phyloP scores from a whole-genome alignment of 2,113 vertebrate species.

The Telmatochromis bifrenatus region DNA sequence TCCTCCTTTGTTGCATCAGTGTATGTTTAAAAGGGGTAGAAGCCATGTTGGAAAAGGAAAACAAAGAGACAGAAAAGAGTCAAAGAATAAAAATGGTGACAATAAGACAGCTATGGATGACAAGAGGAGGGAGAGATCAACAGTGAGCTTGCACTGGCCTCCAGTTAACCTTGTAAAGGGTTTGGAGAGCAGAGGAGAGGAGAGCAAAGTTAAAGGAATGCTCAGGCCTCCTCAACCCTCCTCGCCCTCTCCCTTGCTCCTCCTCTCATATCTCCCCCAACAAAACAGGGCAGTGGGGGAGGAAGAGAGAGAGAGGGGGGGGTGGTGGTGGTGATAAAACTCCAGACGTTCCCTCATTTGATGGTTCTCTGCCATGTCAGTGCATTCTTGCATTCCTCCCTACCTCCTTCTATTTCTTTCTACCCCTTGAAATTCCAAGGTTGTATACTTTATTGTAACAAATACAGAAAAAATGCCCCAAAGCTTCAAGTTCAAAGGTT shows the following conservation, averaged over 20 bases:
- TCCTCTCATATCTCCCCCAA: conserved; percentile 77
- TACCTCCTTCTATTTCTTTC: conserved; percentile 11
- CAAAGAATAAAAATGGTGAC: neutral
- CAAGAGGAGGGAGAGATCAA: conserved; percentile 71
- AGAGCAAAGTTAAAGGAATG: conserved; percentile 82
- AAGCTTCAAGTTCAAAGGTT: neutral
- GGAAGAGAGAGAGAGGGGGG: neutral
- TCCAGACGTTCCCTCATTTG: conserved; percentile 94
- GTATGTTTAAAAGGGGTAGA: neutral
- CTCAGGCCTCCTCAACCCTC: conserved; percentile 51
- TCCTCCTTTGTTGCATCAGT: neutral
- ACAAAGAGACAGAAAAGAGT: neutral
- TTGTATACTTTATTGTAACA: neutral
- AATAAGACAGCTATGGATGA: neutral
- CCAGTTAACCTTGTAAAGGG: conserved; percentile 79
- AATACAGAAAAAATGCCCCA: neutral
- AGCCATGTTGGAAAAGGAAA: neutral
- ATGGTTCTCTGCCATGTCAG: conserved; percentile 85
- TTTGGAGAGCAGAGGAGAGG: conserved; percentile 62
- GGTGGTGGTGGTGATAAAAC: conserved; percentile 82
- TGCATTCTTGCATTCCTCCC: conserved; percentile 78
- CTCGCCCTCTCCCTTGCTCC: conserved; percentile 30
- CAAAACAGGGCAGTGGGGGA: conserved; percentile 71
- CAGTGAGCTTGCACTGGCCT: conserved; percentile 81
- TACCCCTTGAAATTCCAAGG: neutral